A percentile compares a stretch with the other conserved stretches of the same genome.
phyloP scores from a whole-genome alignment of 2,113 vertebrate species.

The Reinhardtius hippoglossoides region DNA sequence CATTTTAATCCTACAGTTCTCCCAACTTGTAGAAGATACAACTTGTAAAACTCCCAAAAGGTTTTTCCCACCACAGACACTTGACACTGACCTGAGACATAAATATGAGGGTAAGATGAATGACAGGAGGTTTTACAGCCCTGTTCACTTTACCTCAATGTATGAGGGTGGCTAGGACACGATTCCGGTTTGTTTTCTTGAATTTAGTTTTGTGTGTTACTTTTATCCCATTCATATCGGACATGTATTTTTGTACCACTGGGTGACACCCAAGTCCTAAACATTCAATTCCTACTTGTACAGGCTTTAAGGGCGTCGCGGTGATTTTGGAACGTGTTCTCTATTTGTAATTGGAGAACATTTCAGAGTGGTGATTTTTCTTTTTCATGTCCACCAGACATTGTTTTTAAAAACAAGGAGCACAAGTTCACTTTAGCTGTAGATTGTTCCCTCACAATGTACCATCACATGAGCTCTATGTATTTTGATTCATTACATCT shows the following conservation, averaged over 20 bases:
- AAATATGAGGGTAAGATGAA: background rate
- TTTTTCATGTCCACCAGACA: conserved; percentile 1
- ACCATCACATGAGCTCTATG: conserved; percentile 10
- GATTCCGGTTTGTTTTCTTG: background rate
- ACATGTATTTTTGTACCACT: background rate
- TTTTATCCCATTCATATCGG: background rate
- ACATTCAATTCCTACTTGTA: background rate
- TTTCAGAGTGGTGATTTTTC: background rate
- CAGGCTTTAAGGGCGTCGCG: background rate
- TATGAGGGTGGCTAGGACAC: too few species aligned
- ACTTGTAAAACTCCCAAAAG: background rate
- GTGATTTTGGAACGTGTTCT: background rate
- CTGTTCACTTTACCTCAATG: background rate
- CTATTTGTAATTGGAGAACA: background rate
- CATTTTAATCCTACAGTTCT: background rate
- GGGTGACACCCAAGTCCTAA: conserved; percentile 9
- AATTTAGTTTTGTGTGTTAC: background rate
- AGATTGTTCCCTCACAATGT: conserved; percentile 1
- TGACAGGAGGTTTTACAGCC: background rate
- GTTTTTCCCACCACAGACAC: background rate
- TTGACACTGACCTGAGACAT: background rate
- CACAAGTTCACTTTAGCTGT: conserved; percentile 24
- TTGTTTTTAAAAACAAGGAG: conserved; percentile 4
- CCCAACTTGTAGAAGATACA: background rate
- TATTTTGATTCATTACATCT: too few species aligned